These are phyloP conservation scores for Drosophila merina DNA, from an alignment of 2,888 invertebrate genomes.

Conservation along the genomic window DNA sequence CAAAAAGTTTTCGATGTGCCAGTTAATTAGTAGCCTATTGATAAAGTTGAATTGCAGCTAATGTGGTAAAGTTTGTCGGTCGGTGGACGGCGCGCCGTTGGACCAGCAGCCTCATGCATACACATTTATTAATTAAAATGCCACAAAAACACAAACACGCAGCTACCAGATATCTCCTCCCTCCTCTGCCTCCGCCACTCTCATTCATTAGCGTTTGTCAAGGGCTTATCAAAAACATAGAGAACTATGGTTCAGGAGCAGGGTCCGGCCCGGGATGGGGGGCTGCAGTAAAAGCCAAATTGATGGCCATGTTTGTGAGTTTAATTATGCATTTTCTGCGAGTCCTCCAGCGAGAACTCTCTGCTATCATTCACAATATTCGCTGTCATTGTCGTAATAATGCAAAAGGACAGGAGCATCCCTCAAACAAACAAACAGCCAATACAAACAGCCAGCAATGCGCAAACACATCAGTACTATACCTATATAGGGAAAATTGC, in stretches of 20 bases:
- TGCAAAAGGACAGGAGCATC: slow-evolving; percentile 42
- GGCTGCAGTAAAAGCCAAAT: slow-evolving; percentile 14
- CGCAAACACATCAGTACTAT: slow-evolving; percentile 3
- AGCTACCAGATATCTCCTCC: slow-evolving; percentile 1
- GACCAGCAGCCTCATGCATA: slow-evolving; percentile 36
- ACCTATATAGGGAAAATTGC: slow-evolving; percentile 12
- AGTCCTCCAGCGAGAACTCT: slow-evolving; percentile 23
- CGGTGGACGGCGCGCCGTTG: neutral
- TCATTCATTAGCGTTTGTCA: slow-evolving; percentile 52
- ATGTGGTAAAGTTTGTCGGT: slow-evolving; percentile 44
- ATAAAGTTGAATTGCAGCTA: slow-evolving; percentile 63
- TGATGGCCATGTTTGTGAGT: slow-evolving; percentile 61
- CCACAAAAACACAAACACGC: slow-evolving; percentile 61
- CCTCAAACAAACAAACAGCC: slow-evolving; percentile 37
- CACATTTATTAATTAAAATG: slow-evolving; percentile 71
- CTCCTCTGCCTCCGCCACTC: neutral
- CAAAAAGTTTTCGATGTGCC: slow-evolving; percentile 22
- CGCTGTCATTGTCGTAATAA: slow-evolving; percentile 53
- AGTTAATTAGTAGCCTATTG: slow-evolving; percentile 75
- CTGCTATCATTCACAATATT: slow-evolving; percentile 52
- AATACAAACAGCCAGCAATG: slow-evolving; percentile 33
- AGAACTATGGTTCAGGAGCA: slow-evolving; percentile 1
- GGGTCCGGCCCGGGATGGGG: neutral
- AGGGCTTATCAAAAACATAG: slow-evolving; percentile 46
- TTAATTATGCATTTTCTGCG: slow-evolving; percentile 59